Base-by-base conservation (phyloP, 2,113 vertebrate genomes). In the Archocentrus centrarchus region DNA sequence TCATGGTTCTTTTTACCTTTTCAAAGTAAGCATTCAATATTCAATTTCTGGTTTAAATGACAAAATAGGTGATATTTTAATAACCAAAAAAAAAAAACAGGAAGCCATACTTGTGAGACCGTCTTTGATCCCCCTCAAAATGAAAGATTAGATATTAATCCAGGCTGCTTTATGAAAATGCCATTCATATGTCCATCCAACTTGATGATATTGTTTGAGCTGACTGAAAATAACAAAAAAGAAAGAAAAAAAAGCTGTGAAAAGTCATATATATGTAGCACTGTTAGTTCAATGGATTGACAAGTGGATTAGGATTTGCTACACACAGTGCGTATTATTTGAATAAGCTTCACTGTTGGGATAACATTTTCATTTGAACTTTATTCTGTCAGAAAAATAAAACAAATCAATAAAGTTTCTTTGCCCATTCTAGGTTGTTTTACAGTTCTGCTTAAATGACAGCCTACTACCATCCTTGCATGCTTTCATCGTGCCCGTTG, bases 71-170 rank as follows among this genome's bases (percentile, higher is more conserved):
- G 63, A 80, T 62, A 53, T 84, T 91, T 87, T 5, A 77, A 80
- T 50, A 18, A 30, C 10, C 55, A 88, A 84, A 70, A 39, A 80
- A 60, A n/a, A 83, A 84, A 82, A 77, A 84, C 81, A 85, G 62
- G 86, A 44, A 47, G 58, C 60, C n/a, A 83, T 85, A 59, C 68
- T 81, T 61, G 83, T 47, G 88, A 86, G 86, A 77, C 81, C 80
- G 81, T 59, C 77, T 91, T 87, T 91, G 80, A 92, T 88, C 85
- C 73, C 39, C 80, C 81, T 91, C 77, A 84, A 85, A 89, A 89
- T 89, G 88, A 87, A 77, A 88, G 82, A 93, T 93, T 80, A 92
- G 87, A 93, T 91, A 89, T 89, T 91, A 92, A 93, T 92, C 91
- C 63, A 0, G 63, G 77, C 70, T 68, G 68, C 75, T 91, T 92